Base-by-base conservation (phyloP, 2,113 vertebrate genomes). In the Lamprologus ornatipinnis region DNA sequence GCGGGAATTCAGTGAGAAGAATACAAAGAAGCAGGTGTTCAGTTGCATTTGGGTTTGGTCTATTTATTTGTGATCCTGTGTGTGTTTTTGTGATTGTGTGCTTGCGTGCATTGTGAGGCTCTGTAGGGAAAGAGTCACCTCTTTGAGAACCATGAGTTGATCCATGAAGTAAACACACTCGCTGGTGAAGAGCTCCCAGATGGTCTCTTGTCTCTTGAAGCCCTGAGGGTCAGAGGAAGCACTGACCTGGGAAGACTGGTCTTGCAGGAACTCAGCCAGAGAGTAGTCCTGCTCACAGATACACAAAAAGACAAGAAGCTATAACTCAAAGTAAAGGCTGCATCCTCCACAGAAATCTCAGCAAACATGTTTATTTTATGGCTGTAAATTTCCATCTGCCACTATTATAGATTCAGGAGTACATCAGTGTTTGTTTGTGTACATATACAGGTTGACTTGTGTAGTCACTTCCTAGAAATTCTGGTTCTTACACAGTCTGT, bases 121-220 rank as follows among this genome's bases (percentile, higher is more conserved):
- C 70, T 73, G 58, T 55, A 9, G 5, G 28, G 42, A 85, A 42
- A 87, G 40, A 84, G 42, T 92, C 88, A 98, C 98, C 97, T 94
- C 97, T 95, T 98, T 98, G 90, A 99, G 97, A 95, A 99, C 97
- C 95, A 98, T 96, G 81, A 99, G 97, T 92, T 98, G 97, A 91
- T 98, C 97, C 93, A 98, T 96, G 95, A 98, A 98, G 94, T 99
- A 98, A 88, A 97, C 96, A 81, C 97, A 98, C 96, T 99, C 97
- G 31, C 97, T 98, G 40, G 97, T 98, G 94, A 98, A 98, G 75
- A 99, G 97, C 84, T 99, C 98, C 98, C 97, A 99, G 57, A 98
- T 82, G 3, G 97, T 96, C 87, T 96, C 97, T 68, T 97, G 96
- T 87, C 96, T 97, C 95, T 95, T 97, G 84, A 88, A 90, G 88